Evolutionary conservation across 2,113 vertebrate genomes (phyloP), one percentile per base, ranked within the genome.

Genomic region (Hiodon alosoides): DNA sequence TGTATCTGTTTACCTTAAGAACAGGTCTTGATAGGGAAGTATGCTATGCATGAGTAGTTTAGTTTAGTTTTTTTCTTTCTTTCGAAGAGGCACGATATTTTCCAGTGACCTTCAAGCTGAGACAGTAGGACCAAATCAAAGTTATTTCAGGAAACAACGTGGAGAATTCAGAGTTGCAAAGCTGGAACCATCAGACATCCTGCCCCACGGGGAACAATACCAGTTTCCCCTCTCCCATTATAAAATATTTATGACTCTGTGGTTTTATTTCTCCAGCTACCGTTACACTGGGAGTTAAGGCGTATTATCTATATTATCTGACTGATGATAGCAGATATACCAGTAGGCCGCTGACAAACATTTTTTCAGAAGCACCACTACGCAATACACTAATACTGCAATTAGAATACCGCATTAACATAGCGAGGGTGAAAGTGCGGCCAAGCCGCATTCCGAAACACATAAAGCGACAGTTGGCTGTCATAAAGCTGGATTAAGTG

Each of bases 241-340:
- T 75, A 46, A 75, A 68, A 68, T 67, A 67, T 59, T 75, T 57
- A 75, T 59, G 53, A 11, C 14, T 46, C 46, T 48, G 64, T 10
- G 8, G 14, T 64, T 75, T 59, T 57, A 67, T 58, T 14, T 58
- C 58, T 13, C 54, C 65, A 67, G 11, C 73, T 61, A 4, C 47
- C 62, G 5, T 66, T 75, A 11, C 2, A 51, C 67, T 16, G 16
- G 51, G 16, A 74, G 31, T 31, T 13, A 51, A 31, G 14, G 7
- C 52, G 31, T 17, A 31, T 9, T 57, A 7, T 67, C 2, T 31
- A 31, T 31, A 31, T 31, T 31, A 31, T 31, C 31, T 31, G 31
- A 31, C 31, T 31, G 31, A 31, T 31, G 2, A 31, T 31, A 31
- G 31, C 31, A 31, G 31, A 31, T 31, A 31, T 31, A 31, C 31